These are phyloP conservation scores for Enteromius viviparus DNA, from an alignment of 2,797 vertebrate genomes.

Conservation along the genomic window DNA sequence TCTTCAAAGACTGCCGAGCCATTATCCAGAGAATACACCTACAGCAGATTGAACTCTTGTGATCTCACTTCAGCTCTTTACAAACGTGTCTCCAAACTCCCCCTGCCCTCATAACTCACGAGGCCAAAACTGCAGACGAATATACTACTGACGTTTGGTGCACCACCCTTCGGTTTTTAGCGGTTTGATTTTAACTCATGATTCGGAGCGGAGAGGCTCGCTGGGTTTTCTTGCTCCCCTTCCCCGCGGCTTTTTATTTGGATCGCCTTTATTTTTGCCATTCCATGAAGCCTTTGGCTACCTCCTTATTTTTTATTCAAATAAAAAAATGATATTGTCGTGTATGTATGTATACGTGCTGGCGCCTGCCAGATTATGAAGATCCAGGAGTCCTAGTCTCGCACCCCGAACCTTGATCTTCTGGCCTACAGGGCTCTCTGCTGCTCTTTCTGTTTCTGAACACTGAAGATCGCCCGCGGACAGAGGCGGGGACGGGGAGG, in stretches of 20 bases:
- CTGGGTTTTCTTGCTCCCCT: conserved; percentile 37
- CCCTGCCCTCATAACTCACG: conserved; percentile 62
- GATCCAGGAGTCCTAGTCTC: conserved; percentile 64
- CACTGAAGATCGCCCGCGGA: conserved; percentile 76
- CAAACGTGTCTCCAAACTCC: conserved; percentile 56
- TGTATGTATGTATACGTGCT: conserved; percentile 27
- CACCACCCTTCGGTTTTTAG: conserved; percentile 73
- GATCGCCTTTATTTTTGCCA: conserved; percentile 68
- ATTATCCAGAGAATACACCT: conserved; percentile 99
- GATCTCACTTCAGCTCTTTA: conserved; percentile 75
- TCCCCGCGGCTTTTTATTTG: conserved; percentile 41
- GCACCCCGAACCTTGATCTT: conserved; percentile 30
- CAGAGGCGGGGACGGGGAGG: conserved; percentile 42
- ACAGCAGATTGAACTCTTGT: conserved; percentile 99
- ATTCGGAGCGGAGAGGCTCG: conserved; percentile 42
- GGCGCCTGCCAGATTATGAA: conserved; percentile 54
- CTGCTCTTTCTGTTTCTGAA: conserved; percentile 65
- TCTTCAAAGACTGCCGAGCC: conserved; percentile 98
- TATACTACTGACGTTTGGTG: conserved; percentile 85
- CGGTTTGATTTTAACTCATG: conserved; percentile 52
- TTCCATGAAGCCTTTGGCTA: conserved; percentile 90
- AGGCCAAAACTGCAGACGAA: conserved; percentile 73
- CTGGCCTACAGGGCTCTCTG: conserved; percentile 63
- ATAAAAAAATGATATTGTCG: background rate
- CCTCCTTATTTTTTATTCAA: conserved; percentile 75